Evolutionary conservation across 2,888 invertebrate genomes (phyloP).

Genomic region (Polymixis flavicincta): DNA sequence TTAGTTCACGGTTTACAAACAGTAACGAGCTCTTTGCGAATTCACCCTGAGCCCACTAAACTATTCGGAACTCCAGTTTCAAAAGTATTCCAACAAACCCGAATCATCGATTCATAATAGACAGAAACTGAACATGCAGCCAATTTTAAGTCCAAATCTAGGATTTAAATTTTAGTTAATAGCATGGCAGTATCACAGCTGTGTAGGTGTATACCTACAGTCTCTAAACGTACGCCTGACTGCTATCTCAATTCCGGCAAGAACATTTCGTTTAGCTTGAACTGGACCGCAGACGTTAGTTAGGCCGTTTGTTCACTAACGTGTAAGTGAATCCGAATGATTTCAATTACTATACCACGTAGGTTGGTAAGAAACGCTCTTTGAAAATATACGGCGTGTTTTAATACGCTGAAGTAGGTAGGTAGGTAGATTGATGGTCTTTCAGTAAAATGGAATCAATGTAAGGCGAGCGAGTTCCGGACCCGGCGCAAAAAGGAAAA

Average conservation of each 20-base stretch:
- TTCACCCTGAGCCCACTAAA: conserved; percentile 5
- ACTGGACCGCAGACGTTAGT: conserved; percentile 70
- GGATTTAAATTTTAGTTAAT: conserved; percentile 62
- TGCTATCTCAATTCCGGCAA: conserved; percentile 65
- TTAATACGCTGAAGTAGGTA: conserved; percentile 73
- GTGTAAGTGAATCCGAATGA: conserved; percentile 66
- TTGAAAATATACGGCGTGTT: conserved; percentile 70
- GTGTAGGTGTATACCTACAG: conserved; percentile 47
- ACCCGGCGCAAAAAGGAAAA: conserved; percentile 80
- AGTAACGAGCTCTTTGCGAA: conserved; percentile 10
- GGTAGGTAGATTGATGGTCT: conserved; percentile 77
- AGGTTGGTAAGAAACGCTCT: conserved; percentile 53
- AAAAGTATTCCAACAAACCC: conserved; percentile 32
- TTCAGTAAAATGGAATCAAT: conserved; percentile 80
- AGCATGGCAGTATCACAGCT: conserved; percentile 61
- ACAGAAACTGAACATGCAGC: conserved; percentile 48
- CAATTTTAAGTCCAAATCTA: conserved; percentile 34
- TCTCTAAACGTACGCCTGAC: conserved; percentile 60
- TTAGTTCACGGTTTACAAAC: conserved; percentile 39
- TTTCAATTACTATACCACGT: conserved; percentile 66
- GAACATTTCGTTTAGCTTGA: conserved; percentile 65
- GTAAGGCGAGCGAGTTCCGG: conserved; percentile 76
- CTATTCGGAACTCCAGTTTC: conserved; percentile 13
- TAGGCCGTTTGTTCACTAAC: conserved; percentile 57
- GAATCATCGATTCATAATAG: conserved; percentile 33